Base-by-base conservation (phyloP, 1,140 invertebrate genomes). In the Prorops nasuta region DNA sequence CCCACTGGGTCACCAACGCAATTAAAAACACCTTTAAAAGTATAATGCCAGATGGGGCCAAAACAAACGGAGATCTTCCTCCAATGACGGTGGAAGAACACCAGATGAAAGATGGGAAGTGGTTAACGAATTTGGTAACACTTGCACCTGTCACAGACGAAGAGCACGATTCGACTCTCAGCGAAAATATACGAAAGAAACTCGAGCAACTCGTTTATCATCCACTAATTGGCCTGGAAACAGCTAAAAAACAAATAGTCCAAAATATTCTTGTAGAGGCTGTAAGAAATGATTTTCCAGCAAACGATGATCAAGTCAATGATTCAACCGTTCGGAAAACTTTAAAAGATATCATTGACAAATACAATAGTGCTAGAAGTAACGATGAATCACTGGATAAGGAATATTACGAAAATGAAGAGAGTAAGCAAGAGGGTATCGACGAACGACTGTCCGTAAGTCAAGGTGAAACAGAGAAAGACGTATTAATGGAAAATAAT, bases 261-360 rank as follows among this genome's bases (percentile, higher is more conserved):
- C 60, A 64, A 31, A 73, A 66, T 24, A 59, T 73, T 9, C 67
- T 74, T 2, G 51, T 73, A 0, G 51, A 68, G 34, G 57, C 67
- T 15, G 21, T 71, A 1, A 61, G 58, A 32, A 47, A 59, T 36
- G 43, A 21, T 2, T 54, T 71, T 1, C 44, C 6, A 22, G 41
- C 37, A 28, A 52, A 39, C 43, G 44, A 51, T 2, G 14, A 37
- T 2, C 3, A 46, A 6, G 52, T 66, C 9, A 48, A 62, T 10
- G 58, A 71, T 31, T 34, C 55, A 0, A 42, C 56, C 1, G 64
- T 70, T 22, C 39, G 51, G 36, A 37, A 56, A 17, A 39, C 52
- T 7, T 35, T 71, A 7, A 44, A 64, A 15, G 22, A 53, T 6
- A 3, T 67, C 6, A 34, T 72, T 16, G n/a, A 54, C 21, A 8